These are phyloP conservation scores for Campoletis raptor DNA, from an alignment of 2,888 invertebrate species.

Conservation along the genomic window DNA sequence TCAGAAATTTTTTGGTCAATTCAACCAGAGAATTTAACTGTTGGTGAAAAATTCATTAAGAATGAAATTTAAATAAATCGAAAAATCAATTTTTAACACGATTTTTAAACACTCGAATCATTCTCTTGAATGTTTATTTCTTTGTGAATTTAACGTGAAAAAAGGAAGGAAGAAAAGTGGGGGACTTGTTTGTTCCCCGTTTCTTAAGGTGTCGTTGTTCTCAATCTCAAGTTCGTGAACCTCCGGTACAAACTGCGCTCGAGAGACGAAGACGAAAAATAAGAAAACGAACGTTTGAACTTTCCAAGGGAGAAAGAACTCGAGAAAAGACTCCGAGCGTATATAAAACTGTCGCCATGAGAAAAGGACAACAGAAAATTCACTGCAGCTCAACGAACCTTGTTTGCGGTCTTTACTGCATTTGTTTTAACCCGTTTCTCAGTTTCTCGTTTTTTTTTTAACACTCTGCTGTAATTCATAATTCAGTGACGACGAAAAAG, in stretches of 20 bases:
- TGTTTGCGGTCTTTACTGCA: constrained; percentile 78
- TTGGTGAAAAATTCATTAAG: no score
- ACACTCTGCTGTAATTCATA: constrained; percentile 26
- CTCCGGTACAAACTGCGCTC: neutral
- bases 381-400: constrained; percentile 69
- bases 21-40: neutral
- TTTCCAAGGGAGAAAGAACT: constrained; percentile 56
- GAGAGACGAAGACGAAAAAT: constrained; percentile 20
- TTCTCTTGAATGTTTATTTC: neutral
- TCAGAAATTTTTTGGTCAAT: neutral
- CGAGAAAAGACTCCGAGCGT: constrained; percentile 56
- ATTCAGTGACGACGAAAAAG: constrained; percentile 6
- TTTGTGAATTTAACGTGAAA: neutral
- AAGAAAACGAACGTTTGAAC: constrained; percentile 35
- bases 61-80: neutral
- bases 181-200: constrained; percentile 38
- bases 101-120: neutral
- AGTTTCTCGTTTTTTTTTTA: constrained; percentile 38
- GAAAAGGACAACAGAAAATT: constrained; percentile 36
- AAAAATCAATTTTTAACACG: neutral
- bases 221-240: constrained; percentile 28
- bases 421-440: constrained; percentile 74
- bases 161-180: constrained; percentile 6
- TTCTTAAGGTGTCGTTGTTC: constrained; percentile 2
- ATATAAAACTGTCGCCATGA: constrained; percentile 73